These are phyloP conservation scores for Nematopogon swammerdamellus DNA, from an alignment of 2,888 invertebrate genomes.

Conservation along the genomic window DNA sequence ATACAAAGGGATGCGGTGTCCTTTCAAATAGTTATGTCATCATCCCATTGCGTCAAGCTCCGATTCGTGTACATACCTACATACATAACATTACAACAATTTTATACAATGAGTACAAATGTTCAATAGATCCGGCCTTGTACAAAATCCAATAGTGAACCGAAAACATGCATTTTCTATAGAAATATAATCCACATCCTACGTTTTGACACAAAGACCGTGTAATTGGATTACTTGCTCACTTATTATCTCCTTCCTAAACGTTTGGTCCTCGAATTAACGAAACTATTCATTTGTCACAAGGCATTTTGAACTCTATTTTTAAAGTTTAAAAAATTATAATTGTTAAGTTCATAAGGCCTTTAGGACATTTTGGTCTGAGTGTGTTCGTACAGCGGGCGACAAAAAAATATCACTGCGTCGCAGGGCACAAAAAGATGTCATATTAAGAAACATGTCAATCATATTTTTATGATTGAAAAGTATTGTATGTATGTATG, in stretches of 20 bases:
- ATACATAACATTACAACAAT: conserved; percentile 28
- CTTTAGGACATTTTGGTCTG: too few species aligned
- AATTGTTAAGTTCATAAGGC: too few species aligned
- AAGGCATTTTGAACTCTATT: too few species aligned
- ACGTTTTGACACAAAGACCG: conserved; percentile 41
- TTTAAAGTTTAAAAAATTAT: too few species aligned
- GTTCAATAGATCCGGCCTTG: conserved; percentile 35
- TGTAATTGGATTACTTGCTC: conserved; percentile 45
- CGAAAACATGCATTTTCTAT: conserved; percentile 40
- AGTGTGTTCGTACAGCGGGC: conserved; percentile 14
- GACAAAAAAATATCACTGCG: conserved; percentile 56
- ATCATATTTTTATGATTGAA: conserved; percentile 50
- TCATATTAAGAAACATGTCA: conserved; percentile 57
- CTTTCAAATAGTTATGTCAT: too few species aligned
- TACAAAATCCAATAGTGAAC: conserved; percentile 31
- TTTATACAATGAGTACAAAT: conserved; percentile 24
- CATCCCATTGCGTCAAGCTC: not conserved
- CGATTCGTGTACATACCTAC: conserved; percentile 9
- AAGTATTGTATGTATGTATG: conserved; percentile 41
- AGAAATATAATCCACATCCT: conserved; percentile 53
- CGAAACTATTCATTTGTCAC: too few species aligned
- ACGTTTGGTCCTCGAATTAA: not conserved
- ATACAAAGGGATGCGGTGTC: too few species aligned
- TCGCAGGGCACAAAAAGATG: conserved; percentile 31
- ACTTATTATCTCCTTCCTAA: not conserved